Base-by-base conservation (phyloP, 2,888 invertebrate species). In the Spisula solida region DNA sequence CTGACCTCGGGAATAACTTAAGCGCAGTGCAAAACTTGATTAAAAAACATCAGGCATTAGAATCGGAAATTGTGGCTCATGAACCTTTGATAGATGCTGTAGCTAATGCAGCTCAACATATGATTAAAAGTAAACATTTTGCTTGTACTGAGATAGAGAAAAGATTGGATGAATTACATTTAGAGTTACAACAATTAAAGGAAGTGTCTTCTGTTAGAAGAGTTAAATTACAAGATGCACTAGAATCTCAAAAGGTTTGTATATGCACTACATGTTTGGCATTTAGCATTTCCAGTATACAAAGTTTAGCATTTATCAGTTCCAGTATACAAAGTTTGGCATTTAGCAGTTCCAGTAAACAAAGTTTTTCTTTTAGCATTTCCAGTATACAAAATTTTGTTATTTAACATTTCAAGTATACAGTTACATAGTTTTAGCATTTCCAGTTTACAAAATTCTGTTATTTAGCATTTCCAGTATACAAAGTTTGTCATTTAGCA, bases 11-110 rank as follows among this genome's bases (percentile, higher is more conserved):
- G 18, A 95, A 94, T 81, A 96, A 96, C 86, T 97, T 98, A 85
- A 97, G 97, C 0, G 98, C 98, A 20, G 99, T 99, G 0, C 99
- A 99, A 95, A 98, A 98, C 87, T 97, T 99, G 79, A 98, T 98
- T 95, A 99, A 99, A 97, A 99, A 99, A 96, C 99, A 99, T 95
- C 98, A 97, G 95, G 98, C 98, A 0, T 96, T 99, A 56, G 99
- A 99, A 96, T 98, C 98, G 0, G 99, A 99, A 96, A 97, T 99
- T 14, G 97, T 98, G 16, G 98, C 99, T 0, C 98, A 98, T 95
- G 99, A 99, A 96, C 98, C 99, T 0, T 97, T 98, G 0, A 98
- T 99, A 8, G 97, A 98, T 10, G 97, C 98, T 0, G 97, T 99
- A 0, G 97, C 98, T 0, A 97, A 97, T 20, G 97, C 98, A 89